These are phyloP conservation scores for Teleogryllus oceanicus DNA, from an alignment of 2,888 invertebrate species.

Conservation along the genomic window DNA sequence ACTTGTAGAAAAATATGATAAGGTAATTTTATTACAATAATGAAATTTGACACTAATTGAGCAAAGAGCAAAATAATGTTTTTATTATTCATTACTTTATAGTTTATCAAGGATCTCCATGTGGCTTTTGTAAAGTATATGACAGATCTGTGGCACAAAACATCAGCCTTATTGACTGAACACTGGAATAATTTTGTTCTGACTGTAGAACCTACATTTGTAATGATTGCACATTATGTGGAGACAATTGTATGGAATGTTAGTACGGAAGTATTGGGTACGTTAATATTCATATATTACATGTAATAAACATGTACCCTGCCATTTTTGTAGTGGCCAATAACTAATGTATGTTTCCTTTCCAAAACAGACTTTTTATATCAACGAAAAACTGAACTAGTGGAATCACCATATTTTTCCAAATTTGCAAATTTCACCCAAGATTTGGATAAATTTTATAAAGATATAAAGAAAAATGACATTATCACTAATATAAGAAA, in stretches of 20 bases:
- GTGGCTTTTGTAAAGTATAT: conserved; percentile 66
- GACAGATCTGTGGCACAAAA: conserved; percentile 70
- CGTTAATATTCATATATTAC: conserved; percentile 31
- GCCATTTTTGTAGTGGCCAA: too few relatives aligned
- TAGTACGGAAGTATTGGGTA: conserved; percentile 66
- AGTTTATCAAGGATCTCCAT: conserved; percentile 71
- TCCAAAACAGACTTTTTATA: conserved; percentile 66
- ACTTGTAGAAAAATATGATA: conserved; percentile 72
- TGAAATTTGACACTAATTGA: not conserved
- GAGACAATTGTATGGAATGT: conserved; percentile 71
- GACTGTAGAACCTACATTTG: conserved; percentile 72
- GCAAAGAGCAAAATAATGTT: not conserved
- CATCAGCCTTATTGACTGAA: conserved; percentile 58
- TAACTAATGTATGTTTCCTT: conserved; percentile 34
- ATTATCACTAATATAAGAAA: conserved; percentile 74
- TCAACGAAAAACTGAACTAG: conserved; percentile 71
- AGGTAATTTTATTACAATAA: conserved; percentile 40
- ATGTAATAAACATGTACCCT: too few relatives aligned
- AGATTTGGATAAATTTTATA: conserved; percentile 73
- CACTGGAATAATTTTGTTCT: conserved; percentile 73
- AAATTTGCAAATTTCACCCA: conserved; percentile 75
- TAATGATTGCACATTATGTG: conserved; percentile 70
- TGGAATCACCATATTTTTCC: conserved; percentile 76
- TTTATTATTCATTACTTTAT: conserved; percentile 12
- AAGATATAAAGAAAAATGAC: conserved; percentile 73